These are phyloP conservation scores for Festucalex cinctus DNA, from an alignment of 2,113 vertebrate species.

Conservation along the genomic window DNA sequence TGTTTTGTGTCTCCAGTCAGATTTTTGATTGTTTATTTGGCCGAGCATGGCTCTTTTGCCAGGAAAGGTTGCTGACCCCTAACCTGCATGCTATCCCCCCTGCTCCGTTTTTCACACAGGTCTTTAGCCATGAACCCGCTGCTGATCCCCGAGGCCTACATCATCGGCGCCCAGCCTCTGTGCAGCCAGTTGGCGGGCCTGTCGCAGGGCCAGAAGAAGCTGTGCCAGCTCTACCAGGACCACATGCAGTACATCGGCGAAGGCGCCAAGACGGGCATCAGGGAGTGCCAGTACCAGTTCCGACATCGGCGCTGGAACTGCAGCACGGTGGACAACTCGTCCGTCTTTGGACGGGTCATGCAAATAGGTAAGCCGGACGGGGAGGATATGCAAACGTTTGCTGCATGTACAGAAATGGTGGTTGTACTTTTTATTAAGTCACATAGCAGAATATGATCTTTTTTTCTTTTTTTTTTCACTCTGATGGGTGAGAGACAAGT, in stretches of 20 bases:
- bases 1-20: no score
- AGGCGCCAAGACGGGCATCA: conserved; percentile 93
- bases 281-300: conserved; percentile 96
- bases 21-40: no score
- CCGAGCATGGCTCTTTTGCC: no score
- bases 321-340: conserved; percentile 93
- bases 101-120: conserved; percentile 65
- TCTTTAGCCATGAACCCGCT: conserved; percentile 93
- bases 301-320: conserved; percentile 96
- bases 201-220: conserved; percentile 92
- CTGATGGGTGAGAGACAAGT: background rate
- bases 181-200: conserved; percentile 95
- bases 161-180: conserved; percentile 97
- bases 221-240: conserved; percentile 98
- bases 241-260: conserved; percentile 98
- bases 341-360: conserved; percentile 93
- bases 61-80: no score
- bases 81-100: background rate
- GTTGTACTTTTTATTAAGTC: background rate
- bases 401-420: background rate
- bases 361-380: conserved; percentile 81
- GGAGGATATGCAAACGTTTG: background rate
- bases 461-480: background rate
- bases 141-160: conserved; percentile 96
- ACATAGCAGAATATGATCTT: background rate